Evolutionary conservation across 2,888 invertebrate species (phyloP).

Genomic region (Rhaphigaster nebulosa): DNA sequence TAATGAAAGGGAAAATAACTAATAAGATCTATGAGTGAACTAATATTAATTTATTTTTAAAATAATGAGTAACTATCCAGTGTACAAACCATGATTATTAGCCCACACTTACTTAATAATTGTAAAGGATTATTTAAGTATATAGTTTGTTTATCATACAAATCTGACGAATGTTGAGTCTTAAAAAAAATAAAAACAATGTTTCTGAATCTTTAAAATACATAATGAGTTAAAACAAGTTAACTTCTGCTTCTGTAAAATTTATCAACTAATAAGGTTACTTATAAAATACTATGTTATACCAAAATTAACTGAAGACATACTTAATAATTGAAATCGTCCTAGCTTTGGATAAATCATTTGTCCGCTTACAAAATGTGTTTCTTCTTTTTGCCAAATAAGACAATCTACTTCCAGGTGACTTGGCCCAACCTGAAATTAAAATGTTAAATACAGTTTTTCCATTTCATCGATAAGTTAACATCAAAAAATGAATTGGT

Average conservation of each 20-base stretch:
- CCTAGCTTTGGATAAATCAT: conserved; percentile 48
- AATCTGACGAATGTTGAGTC: neutral
- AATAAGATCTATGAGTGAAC: too few relatives aligned
- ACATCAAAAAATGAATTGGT: neutral
- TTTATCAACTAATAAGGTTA: neutral
- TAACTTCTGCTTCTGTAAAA: too few relatives aligned
- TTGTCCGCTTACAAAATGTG: conserved; percentile 41
- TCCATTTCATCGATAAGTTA: neutral
- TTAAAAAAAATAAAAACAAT: neutral
- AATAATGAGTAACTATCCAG: too few relatives aligned
- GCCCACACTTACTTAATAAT: neutral
- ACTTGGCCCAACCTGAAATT: conserved; percentile 49
- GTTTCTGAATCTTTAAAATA: neutral
- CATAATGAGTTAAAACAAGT: neutral
- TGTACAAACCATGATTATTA: too few relatives aligned
- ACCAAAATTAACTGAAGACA: neutral
- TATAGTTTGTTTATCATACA: neutral
- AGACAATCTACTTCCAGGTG: conserved; percentile 51
- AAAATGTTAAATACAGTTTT: neutral
- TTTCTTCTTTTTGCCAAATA: conserved; percentile 50
- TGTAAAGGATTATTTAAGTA: neutral
- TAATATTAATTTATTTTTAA: too few relatives aligned
- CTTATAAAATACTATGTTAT: neutral
- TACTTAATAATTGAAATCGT: conserved; percentile 41
- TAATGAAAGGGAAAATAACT: too few relatives aligned